phyloP scores from a whole-genome alignment of 35 echinoderm and acorn worm genomes.

The Amphiura filiformis region DNA sequence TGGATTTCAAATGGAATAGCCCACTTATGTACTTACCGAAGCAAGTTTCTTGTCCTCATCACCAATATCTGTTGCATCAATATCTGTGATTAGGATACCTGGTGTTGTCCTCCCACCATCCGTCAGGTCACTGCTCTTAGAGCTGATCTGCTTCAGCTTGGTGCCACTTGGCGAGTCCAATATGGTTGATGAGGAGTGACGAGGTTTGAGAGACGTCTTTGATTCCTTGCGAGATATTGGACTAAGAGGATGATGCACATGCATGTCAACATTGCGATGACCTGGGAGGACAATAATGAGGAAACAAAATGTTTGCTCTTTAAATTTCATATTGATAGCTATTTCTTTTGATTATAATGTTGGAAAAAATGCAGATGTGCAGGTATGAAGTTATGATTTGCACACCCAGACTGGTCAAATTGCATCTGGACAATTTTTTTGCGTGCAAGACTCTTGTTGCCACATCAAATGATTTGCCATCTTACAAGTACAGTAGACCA shows the following conservation, averaged over 20 bases:
- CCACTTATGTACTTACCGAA: background rate
- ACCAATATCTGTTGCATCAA: background rate
- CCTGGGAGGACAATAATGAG: conserved; percentile 28
- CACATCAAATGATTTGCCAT: too few relatives aligned
- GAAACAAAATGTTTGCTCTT: too few relatives aligned
- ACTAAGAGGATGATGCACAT: conserved; percentile 46
- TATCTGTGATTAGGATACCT: background rate
- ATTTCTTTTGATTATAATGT: too few relatives aligned
- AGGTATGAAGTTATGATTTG: too few relatives aligned
- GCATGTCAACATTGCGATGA: conserved; percentile 39
- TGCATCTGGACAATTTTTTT: too few relatives aligned
- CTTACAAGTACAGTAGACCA: too few relatives aligned
- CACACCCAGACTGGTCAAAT: too few relatives aligned
- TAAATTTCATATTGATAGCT: too few relatives aligned
- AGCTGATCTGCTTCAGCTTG: background rate
- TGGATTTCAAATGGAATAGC: too few relatives aligned
- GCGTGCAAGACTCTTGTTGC: too few relatives aligned
- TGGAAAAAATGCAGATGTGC: too few relatives aligned
- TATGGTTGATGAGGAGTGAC: background rate
- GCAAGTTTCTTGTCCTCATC: too few relatives aligned
- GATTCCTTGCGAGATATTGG: conserved; percentile 31
- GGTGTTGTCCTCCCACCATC: background rate
- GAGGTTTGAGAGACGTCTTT: background rate
- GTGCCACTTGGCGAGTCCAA: background rate
- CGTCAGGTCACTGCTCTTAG: background rate